Conservation (phyloP, 1,140 invertebrate genomes). For the Diachasmimorpha longicaudata region DNA sequence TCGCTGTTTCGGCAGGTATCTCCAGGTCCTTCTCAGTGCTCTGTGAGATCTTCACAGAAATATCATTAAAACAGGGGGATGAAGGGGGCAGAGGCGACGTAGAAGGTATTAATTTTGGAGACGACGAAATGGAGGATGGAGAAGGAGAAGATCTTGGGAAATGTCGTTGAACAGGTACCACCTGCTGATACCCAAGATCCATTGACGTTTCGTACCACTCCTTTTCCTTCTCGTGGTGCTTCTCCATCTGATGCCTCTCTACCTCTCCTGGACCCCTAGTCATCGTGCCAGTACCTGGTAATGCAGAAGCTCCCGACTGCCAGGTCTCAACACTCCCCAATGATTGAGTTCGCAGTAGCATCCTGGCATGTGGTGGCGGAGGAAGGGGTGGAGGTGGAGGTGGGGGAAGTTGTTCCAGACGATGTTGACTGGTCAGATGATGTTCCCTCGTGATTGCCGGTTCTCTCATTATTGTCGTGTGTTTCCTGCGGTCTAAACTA, state of each 20-base stretch:
- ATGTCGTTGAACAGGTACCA: conserved; percentile 14
- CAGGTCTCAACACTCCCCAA: conserved; percentile 68
- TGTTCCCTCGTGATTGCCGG: not conserved
- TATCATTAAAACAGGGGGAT: conserved; percentile 30
- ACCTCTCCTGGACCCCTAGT: conserved; percentile 40
- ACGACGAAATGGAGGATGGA: conserved; percentile 35
- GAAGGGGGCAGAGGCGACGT: conserved; percentile 18
- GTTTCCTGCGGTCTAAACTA: conserved; percentile 69
- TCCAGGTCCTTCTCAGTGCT: conserved; percentile 38
- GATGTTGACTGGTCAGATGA: conserved; percentile 10
- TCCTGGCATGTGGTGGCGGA: conserved; percentile 57
- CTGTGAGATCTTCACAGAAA: not conserved
- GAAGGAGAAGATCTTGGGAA: conserved; percentile 20
- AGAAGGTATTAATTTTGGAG: conserved; percentile 43
- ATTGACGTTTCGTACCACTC: conserved; percentile 79
- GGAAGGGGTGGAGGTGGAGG: conserved; percentile 7
- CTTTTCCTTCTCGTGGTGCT: conserved; percentile 63
- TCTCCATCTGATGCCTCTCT: conserved; percentile 36
- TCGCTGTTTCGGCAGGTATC: conserved; percentile 57
- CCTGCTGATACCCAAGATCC: conserved; percentile 63
- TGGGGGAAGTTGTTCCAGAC: not conserved
- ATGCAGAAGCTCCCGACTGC: conserved; percentile 38
- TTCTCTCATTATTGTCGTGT: conserved; percentile 37
- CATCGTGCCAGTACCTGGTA: not conserved
- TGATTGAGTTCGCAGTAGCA: conserved; percentile 67